Conservation (phyloP, 35 echinoderm and acorn worm species). For the Amphiura filiformis region DNA sequence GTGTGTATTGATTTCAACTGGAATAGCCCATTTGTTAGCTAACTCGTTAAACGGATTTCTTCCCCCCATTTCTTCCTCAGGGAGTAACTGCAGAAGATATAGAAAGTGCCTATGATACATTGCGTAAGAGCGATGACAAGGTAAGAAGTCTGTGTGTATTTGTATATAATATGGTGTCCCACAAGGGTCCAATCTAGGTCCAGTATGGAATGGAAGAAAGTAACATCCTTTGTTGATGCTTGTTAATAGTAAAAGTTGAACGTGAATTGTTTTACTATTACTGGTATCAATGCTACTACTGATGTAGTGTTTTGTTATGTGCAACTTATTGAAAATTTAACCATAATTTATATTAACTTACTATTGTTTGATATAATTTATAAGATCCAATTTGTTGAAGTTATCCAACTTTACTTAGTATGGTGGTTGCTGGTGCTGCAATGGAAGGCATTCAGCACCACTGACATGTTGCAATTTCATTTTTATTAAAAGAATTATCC, state of each 20-base stretch:
- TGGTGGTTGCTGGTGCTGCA: too few species aligned
- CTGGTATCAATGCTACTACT: neutral
- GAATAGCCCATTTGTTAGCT: too few species aligned
- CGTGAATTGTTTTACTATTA: neutral
- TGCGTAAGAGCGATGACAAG: conserved; percentile 27
- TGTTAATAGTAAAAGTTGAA: too few species aligned
- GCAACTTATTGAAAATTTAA: neutral
- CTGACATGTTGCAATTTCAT: too few species aligned
- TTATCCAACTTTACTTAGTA: too few species aligned
- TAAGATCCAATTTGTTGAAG: too few species aligned
- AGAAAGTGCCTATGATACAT: conserved; percentile 81
- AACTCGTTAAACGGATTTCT: too few species aligned
- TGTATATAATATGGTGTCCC: neutral
- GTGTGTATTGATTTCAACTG: too few species aligned
- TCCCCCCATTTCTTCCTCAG: too few species aligned
- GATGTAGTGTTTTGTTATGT: neutral
- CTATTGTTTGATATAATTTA: neutral
- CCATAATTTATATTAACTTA: neutral
- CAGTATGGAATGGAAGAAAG: neutral
- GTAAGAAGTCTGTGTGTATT: neutral
- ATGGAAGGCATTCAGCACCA: too few species aligned
- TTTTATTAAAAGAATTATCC: too few species aligned
- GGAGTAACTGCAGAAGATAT: conserved; percentile 95
- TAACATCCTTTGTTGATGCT: neutral
- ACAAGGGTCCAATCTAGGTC: neutral